These are phyloP conservation scores for Euzophera pinguis DNA, from an alignment of 2,888 invertebrate species.

Conservation along the genomic window DNA sequence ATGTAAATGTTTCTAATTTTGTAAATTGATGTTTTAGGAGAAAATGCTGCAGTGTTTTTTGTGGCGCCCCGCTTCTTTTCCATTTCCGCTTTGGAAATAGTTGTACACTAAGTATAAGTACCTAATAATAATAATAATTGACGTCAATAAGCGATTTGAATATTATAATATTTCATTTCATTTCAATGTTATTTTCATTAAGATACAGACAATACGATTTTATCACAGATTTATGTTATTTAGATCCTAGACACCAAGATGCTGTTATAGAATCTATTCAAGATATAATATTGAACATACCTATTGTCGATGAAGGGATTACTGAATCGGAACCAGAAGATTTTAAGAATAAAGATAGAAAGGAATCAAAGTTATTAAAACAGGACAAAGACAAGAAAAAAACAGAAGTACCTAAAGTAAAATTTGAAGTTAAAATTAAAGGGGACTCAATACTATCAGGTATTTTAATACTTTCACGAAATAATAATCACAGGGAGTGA, in stretches of 20 bases:
- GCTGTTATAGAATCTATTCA: constrained; percentile 44
- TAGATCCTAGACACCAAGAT: constrained; percentile 64
- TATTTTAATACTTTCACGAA: constrained; percentile 20
- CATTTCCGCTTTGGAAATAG: no score
- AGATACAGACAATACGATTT: not conserved
- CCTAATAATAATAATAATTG: no score
- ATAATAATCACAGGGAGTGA: no score
- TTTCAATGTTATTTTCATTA: not conserved
- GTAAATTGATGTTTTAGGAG: no score
- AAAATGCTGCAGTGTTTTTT: no score
- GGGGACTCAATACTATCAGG: constrained; percentile 56
- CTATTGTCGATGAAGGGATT: constrained; percentile 14
- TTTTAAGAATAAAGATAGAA: constrained; percentile 21
- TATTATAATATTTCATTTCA: no score
- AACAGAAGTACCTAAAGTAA: constrained; percentile 31
- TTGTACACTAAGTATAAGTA: no score
- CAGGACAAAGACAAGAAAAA: constrained; percentile 39
- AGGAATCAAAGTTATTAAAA: constrained; percentile 30
- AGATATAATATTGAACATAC: constrained; percentile 37
- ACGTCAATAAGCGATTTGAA: no score
- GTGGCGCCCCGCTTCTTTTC: no score
- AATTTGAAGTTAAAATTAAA: constrained; percentile 45
- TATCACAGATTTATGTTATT: constrained; percentile 11
- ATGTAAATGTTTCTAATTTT: no score
- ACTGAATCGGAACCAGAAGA: constrained; percentile 23